phyloP scores from a whole-genome alignment of 2,113 vertebrate genomes.

The Saccopteryx leptura region DNA sequence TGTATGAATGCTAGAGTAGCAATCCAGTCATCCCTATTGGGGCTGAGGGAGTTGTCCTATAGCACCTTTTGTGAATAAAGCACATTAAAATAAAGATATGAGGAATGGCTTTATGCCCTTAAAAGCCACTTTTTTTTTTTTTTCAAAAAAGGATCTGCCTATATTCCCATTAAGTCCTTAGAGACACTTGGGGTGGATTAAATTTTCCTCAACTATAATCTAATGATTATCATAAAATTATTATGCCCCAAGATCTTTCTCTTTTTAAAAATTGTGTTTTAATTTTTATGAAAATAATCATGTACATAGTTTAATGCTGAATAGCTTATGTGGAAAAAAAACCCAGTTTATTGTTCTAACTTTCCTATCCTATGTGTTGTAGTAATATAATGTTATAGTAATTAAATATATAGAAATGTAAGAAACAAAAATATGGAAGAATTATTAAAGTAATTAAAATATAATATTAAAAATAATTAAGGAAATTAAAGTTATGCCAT shows the following conservation, averaged over 20 bases:
- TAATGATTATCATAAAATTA: background rate
- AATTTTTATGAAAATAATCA: constrained; percentile 40
- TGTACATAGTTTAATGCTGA: background rate
- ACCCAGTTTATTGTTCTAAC: background rate
- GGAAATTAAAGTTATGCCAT: no score
- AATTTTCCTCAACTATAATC: background rate
- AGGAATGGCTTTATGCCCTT: background rate
- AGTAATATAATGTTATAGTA: no score
- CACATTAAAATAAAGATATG: background rate
- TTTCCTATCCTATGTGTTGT: background rate
- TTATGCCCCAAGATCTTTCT: background rate
- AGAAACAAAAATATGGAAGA: no score
- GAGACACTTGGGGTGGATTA: background rate
- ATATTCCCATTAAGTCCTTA: background rate
- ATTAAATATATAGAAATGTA: no score
- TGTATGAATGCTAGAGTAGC: background rate
- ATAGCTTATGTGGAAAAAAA: background rate
- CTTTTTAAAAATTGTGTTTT: constrained; percentile 11
- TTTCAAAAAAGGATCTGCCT: background rate
- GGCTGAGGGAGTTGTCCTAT: background rate
- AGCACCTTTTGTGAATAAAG: background rate
- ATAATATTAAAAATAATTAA: no score
- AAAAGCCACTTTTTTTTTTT: background rate
- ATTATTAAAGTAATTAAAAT: no score
- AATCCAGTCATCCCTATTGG: background rate